Base-by-base conservation (phyloP, 2,113 vertebrate species). In the Cinclus mexicanus region DNA sequence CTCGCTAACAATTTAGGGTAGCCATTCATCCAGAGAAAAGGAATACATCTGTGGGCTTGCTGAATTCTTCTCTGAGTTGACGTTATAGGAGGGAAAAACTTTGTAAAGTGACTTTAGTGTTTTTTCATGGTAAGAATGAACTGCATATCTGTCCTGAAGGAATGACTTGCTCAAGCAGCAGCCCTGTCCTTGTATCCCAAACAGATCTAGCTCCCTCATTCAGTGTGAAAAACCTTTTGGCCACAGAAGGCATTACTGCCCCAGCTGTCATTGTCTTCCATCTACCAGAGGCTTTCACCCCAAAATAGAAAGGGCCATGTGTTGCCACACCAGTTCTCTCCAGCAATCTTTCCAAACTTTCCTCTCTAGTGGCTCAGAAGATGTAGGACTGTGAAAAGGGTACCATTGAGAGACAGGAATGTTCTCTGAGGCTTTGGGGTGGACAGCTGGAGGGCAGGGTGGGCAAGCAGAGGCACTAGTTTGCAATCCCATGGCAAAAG, bases 1-100 rank as follows among this genome's bases (percentile, higher is more conserved):
- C 88, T 95, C 84, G 76, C 86, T 74, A 92, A 70, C 59, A 88
- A 88, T 95, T 94, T 81, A 81, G 79, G 60, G 80, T 83, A 93
- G 52, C 56, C 1, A 0, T 68, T 96, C 90, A 96, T 81, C 88
- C 90, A 94, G 63, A 95, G 88, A 68, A 89, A 92, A 97, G 67
- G 88, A 91, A 88, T 78, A 81, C 41, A 81, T 76, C 80, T 93
- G 61, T 95, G 79, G 56, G 60, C 60, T 87, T 87, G 41, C 49
- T 90, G 69, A 93, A 86, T 53, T 87, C 55, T 74, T 86, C 72
- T 90, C 80, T 77, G n/a, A 63, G 63, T 76, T 74, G 85, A 92
- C 31, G 39, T 78, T 53, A 49, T 11, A 83, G 44, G 56, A 86
- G 14, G 18, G 37, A 35, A 83, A 94, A 96, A 60, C 76, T 95